A percentile compares a stretch with the other conserved stretches of the same genome.
phyloP scores from a whole-genome alignment of 2,888 invertebrate genomes.

The Cecidostiba fungosa region DNA sequence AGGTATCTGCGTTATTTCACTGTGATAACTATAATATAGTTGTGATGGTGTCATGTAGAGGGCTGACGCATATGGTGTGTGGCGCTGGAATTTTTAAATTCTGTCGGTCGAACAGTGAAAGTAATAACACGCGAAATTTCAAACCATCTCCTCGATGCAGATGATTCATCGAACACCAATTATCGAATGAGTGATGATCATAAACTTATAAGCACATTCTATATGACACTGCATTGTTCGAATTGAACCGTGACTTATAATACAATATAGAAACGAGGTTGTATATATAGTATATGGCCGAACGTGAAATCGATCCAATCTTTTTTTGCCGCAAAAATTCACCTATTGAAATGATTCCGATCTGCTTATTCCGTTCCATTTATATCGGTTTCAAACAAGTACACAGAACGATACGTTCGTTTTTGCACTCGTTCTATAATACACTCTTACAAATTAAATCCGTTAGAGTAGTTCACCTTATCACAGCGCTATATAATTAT shows the following conservation, averaged over 20 bases:
- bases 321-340: neutral
- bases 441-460: neutral
- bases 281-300: neutral
- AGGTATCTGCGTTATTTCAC: neutral
- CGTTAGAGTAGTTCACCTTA: neutral
- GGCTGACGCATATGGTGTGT: neutral
- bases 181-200: neutral
- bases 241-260: too few species aligned
- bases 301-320: neutral
- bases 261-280: neutral
- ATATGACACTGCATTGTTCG: too few species aligned
- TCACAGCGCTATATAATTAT: neutral
- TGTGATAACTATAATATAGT: neutral
- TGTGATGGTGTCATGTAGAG: neutral
- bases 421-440: neutral
- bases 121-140: neutral
- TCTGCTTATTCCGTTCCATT: neutral
- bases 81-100: neutral
- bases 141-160: neutral
- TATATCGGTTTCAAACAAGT: neutral
- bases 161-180: neutral
- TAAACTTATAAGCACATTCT: too few species aligned
- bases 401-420: too few species aligned
- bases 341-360: conserved; percentile 4
- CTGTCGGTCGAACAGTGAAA: neutral